Conservation (phyloP, 2,888 invertebrate species). For the Yponomeuta cagnagella region DNA sequence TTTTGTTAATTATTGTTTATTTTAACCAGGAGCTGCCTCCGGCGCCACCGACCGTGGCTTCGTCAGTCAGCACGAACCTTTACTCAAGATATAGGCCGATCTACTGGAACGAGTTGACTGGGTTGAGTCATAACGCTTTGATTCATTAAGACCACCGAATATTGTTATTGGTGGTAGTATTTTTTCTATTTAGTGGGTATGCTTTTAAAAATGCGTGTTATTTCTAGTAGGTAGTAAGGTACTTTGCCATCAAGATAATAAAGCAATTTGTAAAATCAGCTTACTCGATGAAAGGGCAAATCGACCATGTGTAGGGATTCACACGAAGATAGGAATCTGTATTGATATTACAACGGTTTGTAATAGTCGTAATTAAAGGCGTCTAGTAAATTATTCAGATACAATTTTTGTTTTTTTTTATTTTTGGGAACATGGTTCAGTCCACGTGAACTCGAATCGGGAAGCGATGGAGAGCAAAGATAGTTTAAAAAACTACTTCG, state of each 20-base stretch:
- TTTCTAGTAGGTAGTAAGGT: neutral
- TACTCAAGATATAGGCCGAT: constrained; percentile 45
- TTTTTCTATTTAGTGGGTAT: too few relatives aligned
- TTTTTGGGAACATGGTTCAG: neutral
- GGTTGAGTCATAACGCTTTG: constrained; percentile 17
- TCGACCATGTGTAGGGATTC: neutral
- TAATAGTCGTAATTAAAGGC: constrained; percentile 6
- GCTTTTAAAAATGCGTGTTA: too few relatives aligned
- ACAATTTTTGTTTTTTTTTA: neutral
- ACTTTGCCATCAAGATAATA: neutral
- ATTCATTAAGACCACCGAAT: neutral
- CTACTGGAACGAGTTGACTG: constrained; percentile 63
- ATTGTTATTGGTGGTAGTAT: too few relatives aligned
- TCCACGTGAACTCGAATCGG: neutral
- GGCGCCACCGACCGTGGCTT: constrained; percentile 23
- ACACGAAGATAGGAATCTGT: neutral
- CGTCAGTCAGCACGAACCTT: constrained; percentile 28
- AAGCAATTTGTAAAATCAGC: neutral
- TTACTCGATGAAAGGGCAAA: neutral
- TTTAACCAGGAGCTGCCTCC: constrained; percentile 17
- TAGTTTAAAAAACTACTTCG: constrained; percentile 42
- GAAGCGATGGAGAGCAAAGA: constrained; percentile 20
- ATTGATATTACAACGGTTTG: neutral
- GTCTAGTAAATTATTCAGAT: constrained; percentile 10
- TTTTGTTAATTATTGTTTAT: too few relatives aligned